Evolutionary conservation across 2,888 invertebrate species (phyloP).

Genomic region (Drosophila ustulata): DNA sequence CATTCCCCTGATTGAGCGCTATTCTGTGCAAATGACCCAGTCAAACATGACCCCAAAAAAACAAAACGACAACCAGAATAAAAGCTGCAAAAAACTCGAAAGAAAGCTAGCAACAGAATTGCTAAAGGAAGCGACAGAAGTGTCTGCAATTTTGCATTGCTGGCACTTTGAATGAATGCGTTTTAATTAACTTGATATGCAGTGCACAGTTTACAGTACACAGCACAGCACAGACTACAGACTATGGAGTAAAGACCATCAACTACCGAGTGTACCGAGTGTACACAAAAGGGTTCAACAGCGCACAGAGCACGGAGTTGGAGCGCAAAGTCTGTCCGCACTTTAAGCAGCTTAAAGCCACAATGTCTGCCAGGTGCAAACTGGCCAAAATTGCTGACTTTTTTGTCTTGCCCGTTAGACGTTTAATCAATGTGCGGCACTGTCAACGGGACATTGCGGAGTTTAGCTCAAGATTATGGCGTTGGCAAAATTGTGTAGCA

Average conservation of each 20-base stretch:
- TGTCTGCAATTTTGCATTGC: constrained; percentile 60
- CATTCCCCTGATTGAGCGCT: constrained; percentile 52
- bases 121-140: constrained; percentile 21
- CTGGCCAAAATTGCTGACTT: not conserved
- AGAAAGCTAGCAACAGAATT: constrained; percentile 19
- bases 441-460: not conserved
- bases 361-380: constrained; percentile 22
- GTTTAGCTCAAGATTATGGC: not conserved
- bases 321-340: constrained; percentile 15
- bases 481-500: not conserved
- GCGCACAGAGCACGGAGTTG: constrained; percentile 1
- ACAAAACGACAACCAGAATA: not conserved
- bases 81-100: constrained; percentile 15
- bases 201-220: constrained; percentile 40
- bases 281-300: constrained; percentile 29
- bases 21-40: constrained; percentile 58
- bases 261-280: constrained; percentile 17
- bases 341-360: constrained; percentile 32
- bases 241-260: not conserved
- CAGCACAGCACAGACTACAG: constrained; percentile 15
- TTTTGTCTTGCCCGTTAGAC: not conserved
- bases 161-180: constrained; percentile 65
- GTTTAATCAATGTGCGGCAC: not conserved
- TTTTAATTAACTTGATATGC: constrained; percentile 67
- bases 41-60: constrained; percentile 42